Base-by-base conservation (phyloP, 2,797 vertebrate genomes). In the Acanthurus tractus region DNA sequence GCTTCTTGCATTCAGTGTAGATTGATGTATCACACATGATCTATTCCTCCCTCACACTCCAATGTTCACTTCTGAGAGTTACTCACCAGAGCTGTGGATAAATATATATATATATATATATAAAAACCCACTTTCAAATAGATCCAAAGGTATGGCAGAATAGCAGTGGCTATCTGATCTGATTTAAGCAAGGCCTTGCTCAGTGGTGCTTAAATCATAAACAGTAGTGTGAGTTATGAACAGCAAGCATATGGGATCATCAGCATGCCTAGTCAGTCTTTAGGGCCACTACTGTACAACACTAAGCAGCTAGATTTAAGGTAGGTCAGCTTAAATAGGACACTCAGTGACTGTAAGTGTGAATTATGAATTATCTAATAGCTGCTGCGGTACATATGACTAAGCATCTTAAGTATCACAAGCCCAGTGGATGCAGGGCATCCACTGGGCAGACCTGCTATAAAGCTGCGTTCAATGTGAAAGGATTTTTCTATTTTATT, bases 341-440 rank as follows among this genome's bases (percentile, higher is more conserved):
- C 65, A 69, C 36, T 58, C 38, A 34, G 38, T 56, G 29, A 67
- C 68, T 71, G 63, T 66, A 77, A 14, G 56, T 63, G 54, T 73
- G 68, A 79, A 75, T 77, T 65, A 65, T 67, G 50, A 86, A 83
- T 83, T n/a, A 79, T 74, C 54, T 72, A 78, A 76, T 80, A 66
- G 34, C 64, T 66, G 61, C 70, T 52, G 52, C 70, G 23, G 61
- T 54, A 74, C 57, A 65, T 49, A 65, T 65, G 56, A 71, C 62
- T 79, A 61, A 79, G 61, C 65, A 64, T 78, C 50, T 9, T 17
- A 71, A 69, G 25, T 40, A 78, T 71, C 54, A 71, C 2, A 72
- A 25, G 11, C 42, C 62, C 52, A 48, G 45, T 38, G 53, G 42
- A 55, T 49, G 70, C 23, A 74, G 17, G n/a, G n/a, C n/a, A n/a